Percentiles rank a stretch among this genome's conserved stretches.
phyloP scores from a whole-genome alignment of 2,888 invertebrate genomes.

The Desoria tigrina region DNA sequence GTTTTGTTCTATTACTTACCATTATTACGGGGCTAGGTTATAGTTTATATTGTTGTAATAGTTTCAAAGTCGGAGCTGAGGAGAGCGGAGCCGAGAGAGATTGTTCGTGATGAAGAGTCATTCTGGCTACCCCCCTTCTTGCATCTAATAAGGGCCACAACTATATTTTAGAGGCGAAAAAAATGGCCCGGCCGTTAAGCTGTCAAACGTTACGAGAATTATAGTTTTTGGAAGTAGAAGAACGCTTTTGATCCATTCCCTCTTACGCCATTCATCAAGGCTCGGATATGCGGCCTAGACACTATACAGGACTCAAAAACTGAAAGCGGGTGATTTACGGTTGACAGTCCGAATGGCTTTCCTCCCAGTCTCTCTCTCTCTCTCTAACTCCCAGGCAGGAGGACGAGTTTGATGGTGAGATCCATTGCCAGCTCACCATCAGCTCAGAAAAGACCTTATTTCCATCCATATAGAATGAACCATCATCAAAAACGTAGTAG shows the following conservation, averaged over 20 bases:
- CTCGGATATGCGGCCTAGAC: no score
- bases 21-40: neutral
- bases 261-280: constrained; percentile 47
- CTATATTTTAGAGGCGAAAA: constrained; percentile 48
- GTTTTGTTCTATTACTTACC: neutral
- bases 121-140: constrained; percentile 16
- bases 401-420: constrained; percentile 25
- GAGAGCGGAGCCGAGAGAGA: no score
- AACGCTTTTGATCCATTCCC: constrained; percentile 52
- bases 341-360: constrained; percentile 51
- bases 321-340: constrained; percentile 51
- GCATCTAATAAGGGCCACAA: constrained; percentile 37
- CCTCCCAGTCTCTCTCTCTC: constrained; percentile 43
- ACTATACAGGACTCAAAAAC: no score
- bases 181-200: constrained; percentile 44
- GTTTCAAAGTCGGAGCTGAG: no score
- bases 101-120: constrained; percentile 39
- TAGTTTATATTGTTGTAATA: neutral
- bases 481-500: neutral
- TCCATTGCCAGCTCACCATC: constrained; percentile 42
- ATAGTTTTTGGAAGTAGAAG: constrained; percentile 53
- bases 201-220: constrained; percentile 52
- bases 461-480: neutral
- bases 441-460: constrained; percentile 35
- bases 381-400: constrained; percentile 11